Evolutionary conservation across 2,888 invertebrate species (phyloP).

Genomic region (Sinelater perroti): DNA sequence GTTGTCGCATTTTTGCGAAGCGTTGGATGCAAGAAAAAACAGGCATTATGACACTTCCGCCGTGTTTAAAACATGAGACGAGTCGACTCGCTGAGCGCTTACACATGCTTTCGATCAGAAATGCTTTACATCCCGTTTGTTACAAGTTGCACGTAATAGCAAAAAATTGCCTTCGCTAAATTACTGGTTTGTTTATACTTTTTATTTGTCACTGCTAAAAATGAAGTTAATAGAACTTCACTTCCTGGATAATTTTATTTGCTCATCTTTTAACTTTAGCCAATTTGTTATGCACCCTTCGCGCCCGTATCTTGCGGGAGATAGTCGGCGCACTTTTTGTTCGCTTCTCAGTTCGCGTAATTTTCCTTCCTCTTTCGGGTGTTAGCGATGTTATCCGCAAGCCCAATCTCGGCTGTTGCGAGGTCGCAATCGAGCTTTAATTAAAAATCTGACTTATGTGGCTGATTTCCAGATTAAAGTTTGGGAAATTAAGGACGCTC

Average conservation of each 20-base stretch:
- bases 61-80: conserved; percentile 12
- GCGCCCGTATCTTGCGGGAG: conserved; percentile 46
- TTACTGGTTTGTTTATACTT: too few species aligned
- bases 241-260: conserved; percentile 5
- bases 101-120: too few species aligned
- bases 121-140: too few species aligned
- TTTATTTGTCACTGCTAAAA: too few species aligned
- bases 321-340: conserved; percentile 53
- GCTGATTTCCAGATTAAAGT: conserved; percentile 26
- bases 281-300: conserved; percentile 54
- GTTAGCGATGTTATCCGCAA: conserved; percentile 51
- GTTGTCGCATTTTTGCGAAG: conserved; percentile 11
- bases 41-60: conserved; percentile 10
- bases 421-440: conserved; percentile 47
- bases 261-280: conserved; percentile 44
- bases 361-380: conserved; percentile 49
- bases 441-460: conserved; percentile 49
- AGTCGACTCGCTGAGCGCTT: background rate
- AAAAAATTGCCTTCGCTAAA: too few species aligned
- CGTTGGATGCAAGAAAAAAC: conserved; percentile 18
- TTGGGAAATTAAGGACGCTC: conserved; percentile 21
- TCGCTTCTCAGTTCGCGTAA: conserved; percentile 49
- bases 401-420: conserved; percentile 48
- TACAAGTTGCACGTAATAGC: background rate
- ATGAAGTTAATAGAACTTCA: too few species aligned